Base-by-base conservation (phyloP, 1,140 invertebrate genomes). In the Drosophila elegans region DNA sequence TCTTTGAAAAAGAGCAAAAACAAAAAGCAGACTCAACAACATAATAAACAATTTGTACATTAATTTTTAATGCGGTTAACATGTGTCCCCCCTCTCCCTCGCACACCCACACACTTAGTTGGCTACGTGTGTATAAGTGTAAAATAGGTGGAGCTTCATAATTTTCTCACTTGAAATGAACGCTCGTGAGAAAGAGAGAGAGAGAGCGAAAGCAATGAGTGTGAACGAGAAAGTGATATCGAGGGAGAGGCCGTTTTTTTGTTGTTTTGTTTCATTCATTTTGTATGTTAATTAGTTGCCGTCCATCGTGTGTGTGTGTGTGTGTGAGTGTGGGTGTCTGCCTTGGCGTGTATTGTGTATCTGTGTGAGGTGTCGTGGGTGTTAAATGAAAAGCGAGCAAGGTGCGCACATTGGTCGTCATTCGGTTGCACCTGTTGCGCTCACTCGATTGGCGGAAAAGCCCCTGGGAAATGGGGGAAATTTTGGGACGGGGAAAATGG, bases 31-130 rank as follows among this genome's bases (percentile, higher is more conserved):
- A 71, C 73, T 61, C 73, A 74, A 80, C 80, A 83, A 72, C 84
- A 89, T 80, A 89, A 89, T 89, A 89, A 89, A 89, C 84, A 89
- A 89, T 89, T 89, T 89, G 84, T 89, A 89, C 73, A 89, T 84
- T 89, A 78, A 84, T 89, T 78, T 89, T 89, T 89, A 89, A 89
- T 89, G 84, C 80, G 83, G 80, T 89, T 88, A 88, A 88, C 83
- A 88, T 89, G 73, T 88, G 83, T 89, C 72, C 51, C 38, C 59
- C 68, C 74, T 51, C 56, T 41, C 51, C 38, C 27, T 42, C 38
- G 13, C 57, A 53, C 71, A 44, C 32, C 48, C 55, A 45, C 54
- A 49, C 39, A 46, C 46, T 27, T 25, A 42, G 21, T 46, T 54
- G 42, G 34, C 59, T 52, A 25, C 51, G 42, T 68, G 41, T 62